Percentiles rank a stretch among this genome's conserved stretches.
Conservation (phyloP, 1,140 invertebrate genomes). For the Adoxophyes honmai region DNA sequence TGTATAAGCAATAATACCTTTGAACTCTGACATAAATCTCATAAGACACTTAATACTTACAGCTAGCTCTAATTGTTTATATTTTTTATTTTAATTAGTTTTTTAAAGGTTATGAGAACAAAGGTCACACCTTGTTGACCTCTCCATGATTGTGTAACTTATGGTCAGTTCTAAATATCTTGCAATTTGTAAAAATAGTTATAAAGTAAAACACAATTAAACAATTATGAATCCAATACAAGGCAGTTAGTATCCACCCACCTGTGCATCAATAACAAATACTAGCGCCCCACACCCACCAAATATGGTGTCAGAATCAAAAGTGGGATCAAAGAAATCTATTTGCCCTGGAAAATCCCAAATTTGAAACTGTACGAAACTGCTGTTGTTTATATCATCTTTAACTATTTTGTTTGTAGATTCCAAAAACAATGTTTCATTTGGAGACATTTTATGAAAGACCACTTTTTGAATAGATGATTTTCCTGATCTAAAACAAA, state of each 20-base stretch:
- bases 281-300: slow-evolving; percentile 96
- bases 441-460: slow-evolving; percentile 99
- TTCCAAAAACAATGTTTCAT: slow-evolving; percentile 99
- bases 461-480: slow-evolving; percentile 99
- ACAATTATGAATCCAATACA: slow-evolving; percentile 3
- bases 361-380: slow-evolving; percentile 99
- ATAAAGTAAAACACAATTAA: too few species aligned
- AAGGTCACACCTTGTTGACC: too few species aligned
- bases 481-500: slow-evolving; percentile 93
- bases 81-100: too few species aligned
- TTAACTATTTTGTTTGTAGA: slow-evolving; percentile 99
- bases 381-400: slow-evolving; percentile 97
- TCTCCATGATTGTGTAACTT: too few species aligned
- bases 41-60: too few species aligned
- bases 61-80: too few species aligned
- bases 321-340: slow-evolving; percentile 97
- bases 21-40: too few species aligned
- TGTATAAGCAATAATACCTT: too few species aligned
- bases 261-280: slow-evolving; percentile 99
- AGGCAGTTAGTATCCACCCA: slow-evolving; percentile 51
- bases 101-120: too few species aligned
- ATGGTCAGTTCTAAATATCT: too few species aligned
- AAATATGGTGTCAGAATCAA: slow-evolving; percentile 97
- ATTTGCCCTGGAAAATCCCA: slow-evolving; percentile 99
- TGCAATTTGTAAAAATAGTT: too few species aligned